These are phyloP conservation scores for Cheilosia soror DNA, from an alignment of 2,888 invertebrate genomes.

Conservation along the genomic window DNA sequence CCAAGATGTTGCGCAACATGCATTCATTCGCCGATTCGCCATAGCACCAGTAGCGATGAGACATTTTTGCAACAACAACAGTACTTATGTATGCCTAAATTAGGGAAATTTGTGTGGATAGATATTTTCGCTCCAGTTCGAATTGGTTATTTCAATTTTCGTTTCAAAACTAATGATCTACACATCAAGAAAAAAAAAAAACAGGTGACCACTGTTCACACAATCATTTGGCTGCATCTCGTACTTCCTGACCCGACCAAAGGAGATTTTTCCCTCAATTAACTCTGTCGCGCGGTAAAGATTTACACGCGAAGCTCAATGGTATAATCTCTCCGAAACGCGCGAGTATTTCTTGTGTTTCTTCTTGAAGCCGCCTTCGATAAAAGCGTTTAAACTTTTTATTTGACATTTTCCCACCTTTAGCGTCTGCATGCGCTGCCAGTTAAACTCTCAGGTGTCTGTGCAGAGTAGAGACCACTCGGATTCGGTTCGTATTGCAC, in stretches of 20 bases:
- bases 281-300: constrained; percentile 46
- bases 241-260: constrained; percentile 1
- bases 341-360: constrained; percentile 16
- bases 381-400: constrained; percentile 76
- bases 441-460: constrained; percentile 72
- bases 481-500: constrained; percentile 19
- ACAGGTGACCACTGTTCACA: not conserved
- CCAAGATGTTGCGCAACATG: constrained; percentile 61
- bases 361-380: constrained; percentile 62
- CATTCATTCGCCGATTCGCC: constrained; percentile 2
- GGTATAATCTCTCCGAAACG: constrained; percentile 22
- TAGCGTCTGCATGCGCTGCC: constrained; percentile 80
- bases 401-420: constrained; percentile 83
- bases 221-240: constrained; percentile 38
- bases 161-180: constrained; percentile 24
- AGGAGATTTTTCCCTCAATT: constrained; percentile 62
- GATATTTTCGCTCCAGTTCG: constrained; percentile 22
- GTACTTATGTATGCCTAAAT: constrained; percentile 4
- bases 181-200: not conserved
- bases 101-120: not conserved
- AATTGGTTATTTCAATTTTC: constrained; percentile 37
- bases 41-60: not conserved
- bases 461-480: constrained; percentile 7
- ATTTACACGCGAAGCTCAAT: constrained; percentile 47
- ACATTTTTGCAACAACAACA: constrained; percentile 12